These are phyloP conservation scores for Brachyistius frenatus DNA, from an alignment of 2,113 vertebrate genomes.

Conservation along the genomic window DNA sequence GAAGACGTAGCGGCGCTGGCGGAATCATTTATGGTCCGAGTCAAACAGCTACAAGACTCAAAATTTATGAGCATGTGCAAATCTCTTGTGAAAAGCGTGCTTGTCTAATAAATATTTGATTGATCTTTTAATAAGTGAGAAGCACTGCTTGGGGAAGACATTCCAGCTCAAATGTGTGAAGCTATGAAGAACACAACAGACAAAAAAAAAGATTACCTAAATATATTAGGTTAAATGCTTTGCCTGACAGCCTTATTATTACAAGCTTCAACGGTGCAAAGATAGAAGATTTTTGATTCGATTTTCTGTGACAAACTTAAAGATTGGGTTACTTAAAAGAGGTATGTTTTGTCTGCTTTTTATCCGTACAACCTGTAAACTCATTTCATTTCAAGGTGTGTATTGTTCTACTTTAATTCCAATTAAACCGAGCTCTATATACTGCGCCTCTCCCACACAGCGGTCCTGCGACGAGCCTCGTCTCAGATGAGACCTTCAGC, in stretches of 20 bases:
- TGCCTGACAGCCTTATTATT: background rate
- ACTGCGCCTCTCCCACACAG: constrained; percentile 24
- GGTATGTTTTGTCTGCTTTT: background rate
- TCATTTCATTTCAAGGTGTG: constrained; percentile 11
- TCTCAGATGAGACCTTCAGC: constrained; percentile 33
- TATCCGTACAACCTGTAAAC: constrained; percentile 1
- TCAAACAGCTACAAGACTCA: constrained; percentile 30
- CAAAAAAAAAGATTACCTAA: constrained; percentile 15
- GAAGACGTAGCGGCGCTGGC: constrained; percentile 32
- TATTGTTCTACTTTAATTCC: constrained; percentile 17
- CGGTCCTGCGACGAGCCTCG: background rate
- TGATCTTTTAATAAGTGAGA: constrained; percentile 72
- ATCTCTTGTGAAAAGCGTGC: constrained; percentile 39
- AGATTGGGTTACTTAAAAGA: constrained; percentile 13
- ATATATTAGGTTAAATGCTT: constrained; percentile 32
- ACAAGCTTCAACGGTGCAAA: background rate
- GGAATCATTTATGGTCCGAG: constrained; percentile 55
- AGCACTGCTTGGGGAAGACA: constrained; percentile 46
- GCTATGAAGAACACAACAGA: background rate
- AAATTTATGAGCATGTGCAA: constrained; percentile 43
- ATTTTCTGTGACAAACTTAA: constrained; percentile 4
- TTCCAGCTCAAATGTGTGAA: constrained; percentile 34
- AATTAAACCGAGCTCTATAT: background rate
- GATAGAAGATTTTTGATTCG: background rate
- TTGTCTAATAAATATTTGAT: constrained; percentile 74